Evolutionary conservation across 2,888 invertebrate genomes (phyloP).

Genomic region (Dolichomitus sp.): DNA sequence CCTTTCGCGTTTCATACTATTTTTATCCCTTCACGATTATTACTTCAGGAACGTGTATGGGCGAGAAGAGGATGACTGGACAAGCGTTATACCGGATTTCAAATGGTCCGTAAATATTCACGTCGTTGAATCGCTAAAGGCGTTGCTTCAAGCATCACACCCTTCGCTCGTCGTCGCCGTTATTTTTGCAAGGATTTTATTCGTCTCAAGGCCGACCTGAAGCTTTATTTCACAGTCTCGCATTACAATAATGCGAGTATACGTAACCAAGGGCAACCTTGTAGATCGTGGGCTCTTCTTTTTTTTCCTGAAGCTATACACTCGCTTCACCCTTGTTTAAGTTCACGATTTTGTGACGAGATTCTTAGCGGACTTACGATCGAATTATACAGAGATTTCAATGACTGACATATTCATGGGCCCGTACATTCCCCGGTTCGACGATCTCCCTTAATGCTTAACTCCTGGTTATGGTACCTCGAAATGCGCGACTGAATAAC

Average conservation of each 20-base stretch:
- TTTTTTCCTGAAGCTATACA: background rate
- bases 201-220: background rate
- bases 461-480: conserved; percentile 64
- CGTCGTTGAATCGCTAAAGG: conserved; percentile 16
- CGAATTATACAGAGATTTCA: conserved; percentile 71
- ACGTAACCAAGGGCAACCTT: background rate
- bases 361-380: conserved; percentile 57
- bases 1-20: conserved; percentile 27
- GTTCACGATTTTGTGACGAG: conserved; percentile 14
- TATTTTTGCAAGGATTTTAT: conserved; percentile 11
- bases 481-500: conserved; percentile 69
- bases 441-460: conserved; percentile 63
- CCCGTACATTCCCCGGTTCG: conserved; percentile 9
- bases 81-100: conserved; percentile 32
- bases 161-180: conserved; percentile 3
- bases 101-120: conserved; percentile 45
- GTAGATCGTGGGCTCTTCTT: background rate
- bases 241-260: conserved; percentile 10
- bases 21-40: conserved; percentile 47
- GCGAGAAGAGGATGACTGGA: conserved; percentile 16
- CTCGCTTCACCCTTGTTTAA: conserved; percentile 2
- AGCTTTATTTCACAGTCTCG: conserved; percentile 7
- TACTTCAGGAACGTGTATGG: conserved; percentile 36
- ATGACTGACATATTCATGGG: conserved; percentile 70
- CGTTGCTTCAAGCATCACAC: conserved; percentile 27